A percentile compares a stretch with the other conserved stretches of the same genome.
phyloP scores from a whole-genome alignment of 2,113 vertebrate genomes.

The Platysternon megacephalum region DNA sequence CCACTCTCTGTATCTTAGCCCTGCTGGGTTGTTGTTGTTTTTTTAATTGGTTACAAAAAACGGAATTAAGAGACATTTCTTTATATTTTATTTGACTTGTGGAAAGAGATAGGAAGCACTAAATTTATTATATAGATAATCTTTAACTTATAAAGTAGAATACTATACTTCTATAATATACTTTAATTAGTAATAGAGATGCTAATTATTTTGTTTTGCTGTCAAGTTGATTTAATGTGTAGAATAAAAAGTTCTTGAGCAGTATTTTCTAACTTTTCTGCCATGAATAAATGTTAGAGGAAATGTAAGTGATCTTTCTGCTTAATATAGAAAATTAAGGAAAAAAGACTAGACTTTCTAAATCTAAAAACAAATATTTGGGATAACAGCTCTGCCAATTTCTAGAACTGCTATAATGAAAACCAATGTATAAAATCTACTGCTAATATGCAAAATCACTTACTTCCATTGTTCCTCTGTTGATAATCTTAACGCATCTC shows the following conservation, averaged over 20 bases:
- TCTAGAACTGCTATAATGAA: neutral
- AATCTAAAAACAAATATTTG: neutral
- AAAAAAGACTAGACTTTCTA: neutral
- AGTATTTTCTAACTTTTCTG: neutral
- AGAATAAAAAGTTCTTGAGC: neutral
- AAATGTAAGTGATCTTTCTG: neutral
- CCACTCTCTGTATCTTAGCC: neutral
- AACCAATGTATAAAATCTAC: slow-evolving; percentile 6
- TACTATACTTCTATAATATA: neutral
- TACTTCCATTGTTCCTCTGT: neutral
- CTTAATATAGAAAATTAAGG: neutral
- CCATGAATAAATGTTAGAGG: neutral
- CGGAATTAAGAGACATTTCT: neutral
- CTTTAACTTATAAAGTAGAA: neutral
- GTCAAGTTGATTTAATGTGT: neutral
- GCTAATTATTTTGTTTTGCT: neutral
- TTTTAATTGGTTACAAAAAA: fast-evolving
- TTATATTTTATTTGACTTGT: neutral
- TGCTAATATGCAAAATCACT: slow-evolving; percentile 2
- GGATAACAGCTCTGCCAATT: neutral
- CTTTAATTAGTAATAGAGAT: neutral
- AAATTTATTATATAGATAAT: neutral
- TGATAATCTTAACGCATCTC: slow-evolving; percentile 12
- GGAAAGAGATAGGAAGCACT: neutral
- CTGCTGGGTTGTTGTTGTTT: neutral